phyloP scores from a whole-genome alignment of 2,113 vertebrate genomes.

The Pollimyrus isidori region DNA sequence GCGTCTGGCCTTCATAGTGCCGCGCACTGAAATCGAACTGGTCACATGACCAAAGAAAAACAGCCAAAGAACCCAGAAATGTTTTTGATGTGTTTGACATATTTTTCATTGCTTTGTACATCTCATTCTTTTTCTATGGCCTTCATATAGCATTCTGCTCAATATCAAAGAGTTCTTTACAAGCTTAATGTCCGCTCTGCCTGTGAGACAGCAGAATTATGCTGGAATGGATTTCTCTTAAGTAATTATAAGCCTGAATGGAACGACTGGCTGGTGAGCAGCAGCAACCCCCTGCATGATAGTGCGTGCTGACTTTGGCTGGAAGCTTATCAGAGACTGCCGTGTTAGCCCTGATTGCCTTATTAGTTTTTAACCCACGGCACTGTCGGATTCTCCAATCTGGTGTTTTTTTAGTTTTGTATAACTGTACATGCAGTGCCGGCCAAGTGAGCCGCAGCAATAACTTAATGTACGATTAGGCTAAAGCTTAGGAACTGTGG shows the following conservation, averaged over 20 bases:
- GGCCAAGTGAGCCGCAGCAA: too few species aligned
- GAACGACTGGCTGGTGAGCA: constrained; percentile 32
- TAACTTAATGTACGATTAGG: too few species aligned
- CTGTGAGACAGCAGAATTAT: constrained; percentile 53
- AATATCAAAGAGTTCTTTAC: constrained; percentile 57
- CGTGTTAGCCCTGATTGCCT: neutral
- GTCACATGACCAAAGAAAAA: neutral
- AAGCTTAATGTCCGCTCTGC: constrained; percentile 39
- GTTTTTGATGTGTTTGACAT: neutral
- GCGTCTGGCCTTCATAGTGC: constrained; percentile 17
- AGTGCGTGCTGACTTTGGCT: neutral
- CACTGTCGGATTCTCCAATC: neutral
- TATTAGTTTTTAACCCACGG: neutral
- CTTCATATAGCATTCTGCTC: constrained; percentile 57
- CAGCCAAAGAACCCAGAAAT: neutral
- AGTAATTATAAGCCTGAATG: constrained; percentile 53
- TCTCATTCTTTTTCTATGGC: constrained; percentile 39
- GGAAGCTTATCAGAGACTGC: neutral
- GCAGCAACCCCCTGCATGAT: neutral
- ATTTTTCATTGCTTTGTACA: neutral
- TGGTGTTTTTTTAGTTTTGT: neutral
- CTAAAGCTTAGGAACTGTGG: too few species aligned
- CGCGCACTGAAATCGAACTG: neutral
- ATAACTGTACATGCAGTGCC: neutral
- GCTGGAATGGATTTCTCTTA: constrained; percentile 53